Evolutionary conservation across 23 tunicate species (phyloP), one percentile per base, ranked within the genome.

Genomic region (Styela plicata): DNA sequence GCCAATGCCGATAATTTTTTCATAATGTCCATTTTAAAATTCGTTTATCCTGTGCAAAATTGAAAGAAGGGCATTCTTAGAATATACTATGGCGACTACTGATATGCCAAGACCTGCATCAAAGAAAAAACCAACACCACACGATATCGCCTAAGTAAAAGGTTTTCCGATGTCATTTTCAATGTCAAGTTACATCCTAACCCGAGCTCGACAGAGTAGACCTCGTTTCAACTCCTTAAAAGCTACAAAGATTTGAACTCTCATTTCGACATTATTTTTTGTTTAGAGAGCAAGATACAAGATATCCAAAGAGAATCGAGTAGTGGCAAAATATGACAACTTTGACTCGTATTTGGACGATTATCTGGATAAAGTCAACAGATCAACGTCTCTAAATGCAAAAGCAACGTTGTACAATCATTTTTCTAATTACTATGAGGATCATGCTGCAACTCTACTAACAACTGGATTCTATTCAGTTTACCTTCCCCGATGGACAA

Each of bases 331-430:
- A 37, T 80, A 64, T 34, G 71, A 80, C 24, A 80, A 74, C 18
- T 83, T 83, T 74, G 80, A 74, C 23, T 10, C n/a, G n/a, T 83
- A 37, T 74, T 31, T 83, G 26, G 80, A 83, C 61, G 80, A 29
- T 28, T 52, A 83, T 25, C 63, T 83, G 2, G 79, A 76, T 2
- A 74, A 74, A 74, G 36, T 74, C 31, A 69, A 64, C 24, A 63
- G 28, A 80, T 33, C 32, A 21, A 63, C 31, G 22, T 24, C 44
- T 24, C 24, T 23, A 27, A 1, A 29, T 17, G 22, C 37, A 10
- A 17, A 16, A 77, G 25, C 24, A 36, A 37, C 24, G 18, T 37
- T 22, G 16, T 21, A 37, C 23, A 77, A 24, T 37, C 24, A 13
- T n/a, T 23, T 78, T 10, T 31, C 33, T 19, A 28, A 44, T 27